phyloP scores from a whole-genome alignment of 2,113 vertebrate species.

The Pituophis catenifer region DNA sequence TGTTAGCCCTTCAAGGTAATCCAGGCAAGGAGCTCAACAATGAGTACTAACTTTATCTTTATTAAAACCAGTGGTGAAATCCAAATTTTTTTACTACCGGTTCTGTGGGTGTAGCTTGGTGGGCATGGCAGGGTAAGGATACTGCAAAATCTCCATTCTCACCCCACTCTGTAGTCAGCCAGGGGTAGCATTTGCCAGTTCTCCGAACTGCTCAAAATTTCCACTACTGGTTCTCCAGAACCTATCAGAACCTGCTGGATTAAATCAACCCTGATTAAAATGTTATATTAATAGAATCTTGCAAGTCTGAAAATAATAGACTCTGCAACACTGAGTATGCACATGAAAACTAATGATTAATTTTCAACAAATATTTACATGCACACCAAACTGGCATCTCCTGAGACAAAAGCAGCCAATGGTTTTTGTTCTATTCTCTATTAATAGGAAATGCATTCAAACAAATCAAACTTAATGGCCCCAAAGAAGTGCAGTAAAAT shows the following conservation, averaged over 20 bases:
- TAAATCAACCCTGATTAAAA: too few relatives aligned
- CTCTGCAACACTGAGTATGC: neutral
- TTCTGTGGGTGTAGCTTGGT: too few relatives aligned
- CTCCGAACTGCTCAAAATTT: too few relatives aligned
- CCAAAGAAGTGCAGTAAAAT: neutral
- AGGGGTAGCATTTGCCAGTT: too few relatives aligned
- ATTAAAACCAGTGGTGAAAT: neutral
- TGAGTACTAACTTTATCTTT: neutral
- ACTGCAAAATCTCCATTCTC: too few relatives aligned
- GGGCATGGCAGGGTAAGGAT: too few relatives aligned
- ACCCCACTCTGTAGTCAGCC: too few relatives aligned
- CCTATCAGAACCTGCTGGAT: too few relatives aligned
- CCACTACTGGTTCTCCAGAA: too few relatives aligned
- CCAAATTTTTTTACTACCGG: too few relatives aligned
- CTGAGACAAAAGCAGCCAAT: neutral
- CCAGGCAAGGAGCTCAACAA: neutral
- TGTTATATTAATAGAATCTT: neutral
- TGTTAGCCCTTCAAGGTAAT: neutral
- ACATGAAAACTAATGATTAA: neutral
- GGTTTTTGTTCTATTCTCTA: neutral
- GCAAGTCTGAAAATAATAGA: neutral
- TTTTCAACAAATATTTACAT: neutral
- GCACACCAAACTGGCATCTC: neutral
- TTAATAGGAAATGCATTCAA: neutral
- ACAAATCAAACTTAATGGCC: neutral